Evolutionary conservation across 2,113 vertebrate species (phyloP).

Genomic region (Halcyon malimbica): DNA sequence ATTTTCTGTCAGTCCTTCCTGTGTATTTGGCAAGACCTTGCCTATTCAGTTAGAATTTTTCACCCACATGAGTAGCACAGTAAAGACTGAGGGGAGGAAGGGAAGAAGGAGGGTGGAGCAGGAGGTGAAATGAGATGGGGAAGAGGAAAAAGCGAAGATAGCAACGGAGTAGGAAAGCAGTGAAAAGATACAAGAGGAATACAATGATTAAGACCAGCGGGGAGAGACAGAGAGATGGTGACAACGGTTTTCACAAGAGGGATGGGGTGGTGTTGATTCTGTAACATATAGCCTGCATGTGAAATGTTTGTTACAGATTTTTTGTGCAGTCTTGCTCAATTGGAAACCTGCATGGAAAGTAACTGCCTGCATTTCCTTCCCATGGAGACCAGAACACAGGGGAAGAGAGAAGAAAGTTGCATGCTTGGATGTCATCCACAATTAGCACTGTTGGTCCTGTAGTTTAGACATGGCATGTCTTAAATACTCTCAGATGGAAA

Average conservation of each 20-base stretch:
- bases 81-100: background rate
- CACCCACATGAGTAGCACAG: background rate
- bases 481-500: background rate
- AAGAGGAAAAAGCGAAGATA: constrained; percentile 19
- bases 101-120: constrained; percentile 22
- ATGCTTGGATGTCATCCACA: background rate
- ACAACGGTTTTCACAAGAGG: background rate
- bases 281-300: accelerated
- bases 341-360: background rate
- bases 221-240: background rate
- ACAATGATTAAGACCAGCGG: background rate
- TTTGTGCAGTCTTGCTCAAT: background rate
- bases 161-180: background rate
- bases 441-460: background rate
- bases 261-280: background rate
- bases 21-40: background rate
- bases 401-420: background rate
- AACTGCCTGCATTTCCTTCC: background rate
- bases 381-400: background rate
- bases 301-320: background rate
- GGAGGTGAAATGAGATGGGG: background rate
- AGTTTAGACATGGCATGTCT: background rate
- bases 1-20: background rate
- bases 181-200: background rate
- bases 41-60: background rate